phyloP scores from a whole-genome alignment of 2,888 invertebrate species.

The Itoplectis maculator region DNA sequence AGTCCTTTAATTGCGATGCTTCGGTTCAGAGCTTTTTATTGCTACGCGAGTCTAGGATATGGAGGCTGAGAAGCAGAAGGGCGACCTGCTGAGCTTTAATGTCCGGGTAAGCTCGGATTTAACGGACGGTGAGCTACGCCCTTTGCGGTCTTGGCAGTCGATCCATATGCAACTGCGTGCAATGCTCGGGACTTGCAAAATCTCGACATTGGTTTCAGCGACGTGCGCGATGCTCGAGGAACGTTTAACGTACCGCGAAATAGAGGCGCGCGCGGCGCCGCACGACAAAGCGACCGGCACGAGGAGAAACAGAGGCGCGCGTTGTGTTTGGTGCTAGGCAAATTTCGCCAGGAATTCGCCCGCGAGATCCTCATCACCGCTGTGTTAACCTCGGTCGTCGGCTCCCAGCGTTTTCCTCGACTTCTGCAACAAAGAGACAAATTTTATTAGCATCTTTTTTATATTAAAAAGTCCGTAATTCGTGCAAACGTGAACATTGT shows the following conservation, averaged over 20 bases:
- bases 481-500: no score
- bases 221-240: conserved; percentile 7
- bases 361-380: conserved; percentile 28
- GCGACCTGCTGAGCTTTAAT: no score
- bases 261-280: conserved; percentile 19
- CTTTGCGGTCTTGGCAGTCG: no score
- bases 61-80: background rate
- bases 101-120: no score
- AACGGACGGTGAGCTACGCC: no score
- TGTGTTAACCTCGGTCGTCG: background rate
- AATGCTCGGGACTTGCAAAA: background rate
- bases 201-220: background rate
- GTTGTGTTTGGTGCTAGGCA: conserved; percentile 5
- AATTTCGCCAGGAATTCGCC: conserved; percentile 31
- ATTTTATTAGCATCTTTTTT: no score
- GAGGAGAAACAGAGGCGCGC: conserved; percentile 19
- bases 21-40: conserved; percentile 45
- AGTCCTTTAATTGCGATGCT: conserved; percentile 44
- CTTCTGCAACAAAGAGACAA: no score
- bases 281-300: conserved; percentile 18
- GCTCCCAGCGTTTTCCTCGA: background rate
- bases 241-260: conserved; percentile 58
- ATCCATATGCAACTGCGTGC: background rate
- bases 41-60: background rate
- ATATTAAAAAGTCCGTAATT: no score